These are phyloP conservation scores for Ichneumon xanthorius DNA, from an alignment of 2,888 invertebrate genomes.

Conservation along the genomic window DNA sequence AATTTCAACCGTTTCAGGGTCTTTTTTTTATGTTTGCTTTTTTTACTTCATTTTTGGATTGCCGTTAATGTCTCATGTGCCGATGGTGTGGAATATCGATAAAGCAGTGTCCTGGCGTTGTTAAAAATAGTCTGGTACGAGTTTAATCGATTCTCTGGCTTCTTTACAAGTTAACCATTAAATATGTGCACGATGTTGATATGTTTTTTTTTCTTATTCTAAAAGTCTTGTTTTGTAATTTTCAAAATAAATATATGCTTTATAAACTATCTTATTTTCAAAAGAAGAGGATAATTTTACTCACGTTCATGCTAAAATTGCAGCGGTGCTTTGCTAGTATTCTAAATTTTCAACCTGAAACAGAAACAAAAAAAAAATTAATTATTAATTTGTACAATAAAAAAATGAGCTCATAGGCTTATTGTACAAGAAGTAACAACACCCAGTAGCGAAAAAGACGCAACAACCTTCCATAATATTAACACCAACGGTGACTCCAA, in stretches of 20 bases:
- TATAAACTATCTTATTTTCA: not conserved
- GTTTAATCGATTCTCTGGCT: too few species aligned
- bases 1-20: not conserved
- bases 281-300: constrained; percentile 56
- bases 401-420: not conserved
- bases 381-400: not conserved
- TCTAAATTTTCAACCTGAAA: constrained; percentile 73
- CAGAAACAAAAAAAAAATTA: not conserved
- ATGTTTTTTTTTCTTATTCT: not conserved
- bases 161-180: too few species aligned
- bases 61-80: not conserved
- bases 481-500: not conserved
- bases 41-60: not conserved
- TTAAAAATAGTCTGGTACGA: not conserved
- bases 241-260: too few species aligned
- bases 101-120: not conserved
- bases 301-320: constrained; percentile 78
- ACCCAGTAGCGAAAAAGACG: not conserved
- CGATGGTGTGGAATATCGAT: not conserved
- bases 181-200: too few species aligned
- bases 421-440: not conserved
- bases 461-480: too few species aligned
- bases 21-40: not conserved
- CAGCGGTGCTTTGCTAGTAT: constrained; percentile 68
- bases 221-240: too few species aligned